Conservation (phyloP, 1,140 invertebrate genomes). For the Potamilus streckersoni region DNA sequence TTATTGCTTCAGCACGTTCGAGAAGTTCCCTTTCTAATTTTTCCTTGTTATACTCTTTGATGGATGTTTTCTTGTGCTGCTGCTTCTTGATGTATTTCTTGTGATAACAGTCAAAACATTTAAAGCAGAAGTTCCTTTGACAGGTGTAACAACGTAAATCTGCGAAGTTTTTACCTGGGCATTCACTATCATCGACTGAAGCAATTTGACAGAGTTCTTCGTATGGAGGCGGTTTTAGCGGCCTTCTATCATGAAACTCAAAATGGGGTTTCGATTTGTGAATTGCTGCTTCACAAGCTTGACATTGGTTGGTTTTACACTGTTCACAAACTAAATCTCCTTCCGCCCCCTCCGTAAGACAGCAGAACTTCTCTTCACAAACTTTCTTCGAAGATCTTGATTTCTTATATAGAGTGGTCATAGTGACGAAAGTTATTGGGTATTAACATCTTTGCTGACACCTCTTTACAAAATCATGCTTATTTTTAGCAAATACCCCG, state of each 20-base stretch:
- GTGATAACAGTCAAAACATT: conserved; percentile 62
- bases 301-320: conserved; percentile 65
- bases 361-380: conserved; percentile 62
- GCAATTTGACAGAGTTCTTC: conserved; percentile 61
- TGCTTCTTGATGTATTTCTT: conserved; percentile 39
- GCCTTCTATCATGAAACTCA: conserved; percentile 58
- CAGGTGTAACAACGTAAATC: conserved; percentile 65
- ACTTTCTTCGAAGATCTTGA: conserved; percentile 49
- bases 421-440: not conserved
- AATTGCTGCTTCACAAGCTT: conserved; percentile 62
- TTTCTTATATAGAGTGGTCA: conserved; percentile 17
- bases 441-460: not conserved
- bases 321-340: conserved; percentile 62
- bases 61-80: conserved; percentile 43
- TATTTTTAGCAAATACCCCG: no score
- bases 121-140: conserved; percentile 60
- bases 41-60: conserved; percentile 41
- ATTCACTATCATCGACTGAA: conserved; percentile 37
- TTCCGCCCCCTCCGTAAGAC: conserved; percentile 49
- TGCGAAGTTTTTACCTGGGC: conserved; percentile 62
- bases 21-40: conserved; percentile 22
- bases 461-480: no score
- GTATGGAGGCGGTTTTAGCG: conserved; percentile 43
- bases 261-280: conserved; percentile 61
- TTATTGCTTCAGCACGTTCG: conserved; percentile 34